Evolutionary conservation across 2,113 vertebrate species (phyloP), one percentile per base, ranked within the genome.

Genomic region (Prolemur simus): DNA sequence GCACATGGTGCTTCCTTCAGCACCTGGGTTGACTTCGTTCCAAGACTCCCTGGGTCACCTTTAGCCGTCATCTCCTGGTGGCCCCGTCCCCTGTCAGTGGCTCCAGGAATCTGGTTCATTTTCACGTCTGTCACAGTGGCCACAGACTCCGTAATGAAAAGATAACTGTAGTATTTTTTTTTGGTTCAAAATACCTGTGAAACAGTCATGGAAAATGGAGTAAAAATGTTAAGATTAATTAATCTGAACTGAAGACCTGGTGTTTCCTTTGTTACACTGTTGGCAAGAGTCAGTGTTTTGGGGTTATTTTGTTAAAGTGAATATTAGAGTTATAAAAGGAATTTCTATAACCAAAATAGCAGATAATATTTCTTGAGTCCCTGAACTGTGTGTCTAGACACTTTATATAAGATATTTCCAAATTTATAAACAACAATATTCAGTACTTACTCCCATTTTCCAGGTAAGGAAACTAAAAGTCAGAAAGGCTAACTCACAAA

Each of bases 191-290:
- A 74, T 78, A 89, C 12, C 3, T 56, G 23, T 42, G 83, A 87
- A 47, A 15, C 68, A 80, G 18, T 23, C 54, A 58, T 84, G 81
- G 37, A 81, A 85, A 81, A 29, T 89, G 47, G n/a, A 89, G 27
- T 85, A 45, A 94, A 95, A 86, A 32, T 84, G 29, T 88, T 90
- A 88, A 88, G 17, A 89, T 54, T 27, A 94, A 82, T 86, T 81
- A 60, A 92, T 60, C n/a, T 10, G n/a, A 39, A 81, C 20, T 21
- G 63, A 84, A 91, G 47, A 54, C 60, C 21, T 74, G 54, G 18
- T 54, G 12, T 92, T 86, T 91, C 47, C 11, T 77, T 68, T 96
- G 60, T 78, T 93, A 69, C 39, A 56, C 54, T 47, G 13, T 32
- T 58, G 45, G 18, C 8, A 81, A 81, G 45, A 78, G 45, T 78